Evolutionary conservation across 2,797 vertebrate genomes (phyloP), one percentile per base, ranked within the genome.

Genomic region (Eleutherodactylus coqui): DNA sequence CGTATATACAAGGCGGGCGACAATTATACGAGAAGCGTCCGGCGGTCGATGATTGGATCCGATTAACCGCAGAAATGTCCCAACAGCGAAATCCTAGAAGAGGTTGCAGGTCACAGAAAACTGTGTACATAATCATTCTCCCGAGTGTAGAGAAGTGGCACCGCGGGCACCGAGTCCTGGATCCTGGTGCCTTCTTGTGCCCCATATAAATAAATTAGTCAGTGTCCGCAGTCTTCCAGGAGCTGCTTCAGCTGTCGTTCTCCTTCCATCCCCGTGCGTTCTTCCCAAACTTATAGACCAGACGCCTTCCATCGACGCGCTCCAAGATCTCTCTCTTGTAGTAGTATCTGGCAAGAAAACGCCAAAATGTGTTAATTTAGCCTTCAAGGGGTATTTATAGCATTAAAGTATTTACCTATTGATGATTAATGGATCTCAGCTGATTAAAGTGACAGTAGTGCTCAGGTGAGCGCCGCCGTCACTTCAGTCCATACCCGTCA

Each of bases 281-380:
- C 86, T 96, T 96, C 90, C 98, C 98, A 92, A 99, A 99, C 93
- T 99, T 99, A 92, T 99, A 99, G 86, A 99, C 98, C 88, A 99
- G 93, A 89, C 98, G 95, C 77, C 98, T 96, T 84, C 98, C 98
- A 29, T 99, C 98, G 80, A 99, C 98, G 1, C 98, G 96, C 38
- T 99, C 98, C 86, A 99, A 92, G 90, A 99, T 99, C 92, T 98
- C 98, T 88, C 97, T 93, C 92, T 99, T 99, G 91, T 99, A 99
- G 91, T 99, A 99, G 89, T 99, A 99, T 93, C 98, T 99, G 95
- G 27, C 1, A 19, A 53, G 29, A 43, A 29, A 62, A 51, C 19
- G 24, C 0, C n/a, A 75, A 73, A 73, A 47, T 13, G 17, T 47
- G 17, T 45, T 45, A n/a, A 14, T 47, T 43, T 29, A 47, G n/a